Base-by-base conservation (phyloP, 1,140 invertebrate species). In the Zaprionus ghesquierei region DNA sequence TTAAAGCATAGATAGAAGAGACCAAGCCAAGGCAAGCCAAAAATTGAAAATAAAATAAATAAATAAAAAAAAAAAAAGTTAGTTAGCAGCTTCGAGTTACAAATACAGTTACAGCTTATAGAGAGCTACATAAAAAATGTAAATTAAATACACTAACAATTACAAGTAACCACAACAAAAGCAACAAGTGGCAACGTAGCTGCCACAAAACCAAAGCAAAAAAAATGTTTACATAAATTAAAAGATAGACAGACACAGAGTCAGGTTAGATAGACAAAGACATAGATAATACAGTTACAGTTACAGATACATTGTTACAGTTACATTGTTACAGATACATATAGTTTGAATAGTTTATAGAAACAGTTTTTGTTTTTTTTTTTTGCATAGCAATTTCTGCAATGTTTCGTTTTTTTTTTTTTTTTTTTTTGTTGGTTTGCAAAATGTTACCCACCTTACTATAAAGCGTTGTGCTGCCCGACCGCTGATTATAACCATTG, bases 401-500 rank as follows among this genome's bases (percentile, higher is more conserved):
- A 71, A 59, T 74, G 74, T 51, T 77, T 73, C 70, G 58, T 75
- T 76, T 85, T 75, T 54, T 69, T 72, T n/a, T n/a, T n/a, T n/a
- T n/a, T n/a, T n/a, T n/a, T n/a, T n/a, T n/a, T n/a, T 72, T 62
- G 69, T 85, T 75, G 58, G 65, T 72, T 70, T 79, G 74, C 77
- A 81, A 81, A 85, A 76, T 68, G 80, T 79, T 91, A 92, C 93
- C 93, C 93, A 98, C 97, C 95, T 97, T 98, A 94, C 97, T 98
- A 93, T 98, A 98, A 93, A 96, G 96, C 93, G 97, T 97, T 92
- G 96, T 96, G 94, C 95, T 96, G 92, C 94, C 94, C 74, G 92
- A 90, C 70, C 93, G 93, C 85, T 93, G 93, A 91, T 93, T 93
- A 93, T 96, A 95, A 92, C 97, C 97, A 94, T 98, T 98, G 93